Evolutionary conservation across 2,113 vertebrate genomes (phyloP).

Genomic region (Leucosticte australis): DNA sequence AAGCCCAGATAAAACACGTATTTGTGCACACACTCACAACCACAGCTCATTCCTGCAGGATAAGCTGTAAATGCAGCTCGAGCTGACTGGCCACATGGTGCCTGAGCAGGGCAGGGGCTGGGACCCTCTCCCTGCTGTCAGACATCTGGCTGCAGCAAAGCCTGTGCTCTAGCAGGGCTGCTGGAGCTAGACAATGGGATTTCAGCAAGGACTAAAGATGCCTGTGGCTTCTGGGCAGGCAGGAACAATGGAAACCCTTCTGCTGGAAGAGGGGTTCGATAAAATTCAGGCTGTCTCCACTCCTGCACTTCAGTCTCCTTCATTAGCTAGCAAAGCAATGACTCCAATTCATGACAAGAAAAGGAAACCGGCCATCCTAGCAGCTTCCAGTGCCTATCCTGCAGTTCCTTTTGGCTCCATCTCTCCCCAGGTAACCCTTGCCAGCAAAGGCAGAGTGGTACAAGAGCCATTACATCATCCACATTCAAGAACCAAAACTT

Average conservation of each 20-base stretch:
- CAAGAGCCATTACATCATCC: not conserved
- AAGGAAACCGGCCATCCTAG: not conserved
- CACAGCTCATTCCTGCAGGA: not conserved
- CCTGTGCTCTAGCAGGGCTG: not conserved
- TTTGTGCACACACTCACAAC: not conserved
- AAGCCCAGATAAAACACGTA: fast-evolving
- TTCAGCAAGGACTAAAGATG: slow-evolving; percentile 6
- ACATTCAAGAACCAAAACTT: not conserved
- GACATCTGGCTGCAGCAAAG: not conserved
- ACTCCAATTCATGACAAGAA: not conserved
- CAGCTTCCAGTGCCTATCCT: not conserved
- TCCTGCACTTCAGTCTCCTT: not conserved
- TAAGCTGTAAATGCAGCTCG: not conserved
- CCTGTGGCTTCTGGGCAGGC: not conserved
- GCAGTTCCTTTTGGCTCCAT: not conserved
- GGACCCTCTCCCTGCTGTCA: not conserved
- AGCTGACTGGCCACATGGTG: not conserved
- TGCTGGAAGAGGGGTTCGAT: not conserved
- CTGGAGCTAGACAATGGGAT: not conserved
- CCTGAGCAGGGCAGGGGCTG: not conserved
- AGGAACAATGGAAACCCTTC: slow-evolving; percentile 4
- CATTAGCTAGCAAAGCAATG: not conserved
- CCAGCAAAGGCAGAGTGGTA: not conserved
- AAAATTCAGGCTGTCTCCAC: not conserved
- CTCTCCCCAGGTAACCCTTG: not conserved